Evolutionary conservation across 2,888 invertebrate genomes (phyloP).

Genomic region (Hoplodrina blanda): DNA sequence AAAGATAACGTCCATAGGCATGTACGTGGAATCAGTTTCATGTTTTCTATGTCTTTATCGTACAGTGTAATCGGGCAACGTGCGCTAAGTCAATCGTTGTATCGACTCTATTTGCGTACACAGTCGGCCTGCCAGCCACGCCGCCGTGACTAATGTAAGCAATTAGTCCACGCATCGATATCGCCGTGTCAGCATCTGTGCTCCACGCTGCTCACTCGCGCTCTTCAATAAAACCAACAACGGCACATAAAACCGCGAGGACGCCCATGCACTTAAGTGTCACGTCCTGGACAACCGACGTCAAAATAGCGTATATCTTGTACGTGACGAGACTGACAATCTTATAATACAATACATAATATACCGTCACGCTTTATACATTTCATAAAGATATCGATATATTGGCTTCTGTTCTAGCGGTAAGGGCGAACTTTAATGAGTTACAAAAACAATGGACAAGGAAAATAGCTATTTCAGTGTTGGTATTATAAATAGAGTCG

Average conservation of each 20-base stretch:
- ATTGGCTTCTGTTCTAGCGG: constrained; percentile 48
- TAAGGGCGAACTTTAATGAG: constrained; percentile 51
- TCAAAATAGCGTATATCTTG: constrained; percentile 62
- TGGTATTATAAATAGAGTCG: constrained; percentile 41
- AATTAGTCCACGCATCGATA: constrained; percentile 85
- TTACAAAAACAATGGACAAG: constrained; percentile 57
- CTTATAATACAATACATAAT: constrained; percentile 72
- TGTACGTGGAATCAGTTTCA: constrained; percentile 52
- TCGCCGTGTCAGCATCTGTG: constrained; percentile 80
- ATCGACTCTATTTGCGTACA: constrained; percentile 84
- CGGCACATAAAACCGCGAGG: constrained; percentile 59
- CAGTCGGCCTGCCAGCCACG: constrained; percentile 74
- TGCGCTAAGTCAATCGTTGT: constrained; percentile 84
- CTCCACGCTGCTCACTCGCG: constrained; percentile 54
- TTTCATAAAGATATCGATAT: constrained; percentile 55
- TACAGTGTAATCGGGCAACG: constrained; percentile 78
- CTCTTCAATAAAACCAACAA: constrained; percentile 70
- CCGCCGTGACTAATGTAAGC: constrained; percentile 82
- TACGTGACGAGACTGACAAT: constrained; percentile 73
- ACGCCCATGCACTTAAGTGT: constrained; percentile 51
- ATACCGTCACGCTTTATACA: constrained; percentile 63
- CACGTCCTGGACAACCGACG: constrained; percentile 64
- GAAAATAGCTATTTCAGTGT: constrained; percentile 55
- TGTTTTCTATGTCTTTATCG: constrained; percentile 64
- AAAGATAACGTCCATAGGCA: constrained; percentile 39